Evolutionary conservation across 1,140 invertebrate species (phyloP).

Genomic region (Wasmannia auropunctata): DNA sequence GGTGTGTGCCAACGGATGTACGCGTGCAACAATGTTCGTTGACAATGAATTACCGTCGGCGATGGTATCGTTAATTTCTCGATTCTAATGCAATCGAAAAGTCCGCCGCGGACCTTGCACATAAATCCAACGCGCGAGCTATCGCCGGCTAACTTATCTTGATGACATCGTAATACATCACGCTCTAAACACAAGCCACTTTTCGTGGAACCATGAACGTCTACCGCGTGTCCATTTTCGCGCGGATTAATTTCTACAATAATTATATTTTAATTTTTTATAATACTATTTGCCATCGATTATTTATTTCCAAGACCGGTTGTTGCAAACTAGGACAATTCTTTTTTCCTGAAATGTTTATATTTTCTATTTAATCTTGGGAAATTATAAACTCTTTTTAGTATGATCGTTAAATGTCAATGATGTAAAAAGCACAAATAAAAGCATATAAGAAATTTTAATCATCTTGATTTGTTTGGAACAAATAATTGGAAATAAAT

Average conservation of each 20-base stretch:
- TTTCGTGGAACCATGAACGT: not conserved
- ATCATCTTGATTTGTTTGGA: not conserved
- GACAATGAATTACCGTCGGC: conserved; percentile 35
- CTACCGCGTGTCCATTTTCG: conserved; percentile 47
- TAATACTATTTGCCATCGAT: not conserved
- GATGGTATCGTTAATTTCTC: conserved; percentile 33
- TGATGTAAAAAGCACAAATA: not conserved
- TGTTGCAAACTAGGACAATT: not conserved
- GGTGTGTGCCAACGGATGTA: too few relatives aligned
- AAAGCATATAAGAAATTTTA: not conserved
- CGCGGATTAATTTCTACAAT: not conserved
- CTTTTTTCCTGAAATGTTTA: not conserved
- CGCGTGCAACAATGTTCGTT: conserved; percentile 41
- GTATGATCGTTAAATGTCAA: not conserved
- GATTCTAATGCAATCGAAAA: conserved; percentile 33
- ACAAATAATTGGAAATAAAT: not conserved
- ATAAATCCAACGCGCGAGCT: conserved; percentile 31
- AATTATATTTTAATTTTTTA: not conserved
- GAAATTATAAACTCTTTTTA: not conserved
- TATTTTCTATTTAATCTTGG: conserved; percentile 4
- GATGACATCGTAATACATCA: conserved; percentile 47
- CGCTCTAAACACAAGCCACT: conserved; percentile 31
- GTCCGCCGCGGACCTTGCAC: not conserved
- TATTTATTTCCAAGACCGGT: not conserved
- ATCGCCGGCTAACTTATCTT: conserved; percentile 18